A percentile compares a stretch with the other conserved stretches of the same genome.
Evolutionary conservation across 2,888 invertebrate genomes (phyloP).

Genomic region (Odontocolon sp.): DNA sequence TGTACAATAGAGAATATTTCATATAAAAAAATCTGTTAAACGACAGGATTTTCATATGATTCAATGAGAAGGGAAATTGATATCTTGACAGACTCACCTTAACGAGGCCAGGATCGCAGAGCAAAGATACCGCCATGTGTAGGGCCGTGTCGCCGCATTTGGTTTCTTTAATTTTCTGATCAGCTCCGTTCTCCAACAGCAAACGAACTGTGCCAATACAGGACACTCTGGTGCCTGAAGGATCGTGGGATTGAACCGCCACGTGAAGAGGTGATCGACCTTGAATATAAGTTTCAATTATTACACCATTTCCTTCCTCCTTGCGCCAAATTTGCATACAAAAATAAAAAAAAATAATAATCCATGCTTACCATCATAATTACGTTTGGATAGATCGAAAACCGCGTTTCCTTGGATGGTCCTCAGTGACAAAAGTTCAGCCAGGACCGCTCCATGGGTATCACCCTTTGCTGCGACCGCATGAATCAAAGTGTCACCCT

Average conservation of each 20-base stretch:
- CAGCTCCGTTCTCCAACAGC: slow-evolving; percentile 71
- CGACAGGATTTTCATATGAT: too few species aligned
- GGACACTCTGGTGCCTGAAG: slow-evolving; percentile 42
- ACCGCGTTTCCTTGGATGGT: slow-evolving; percentile 69
- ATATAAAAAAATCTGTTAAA: too few species aligned
- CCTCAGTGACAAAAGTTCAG: slow-evolving; percentile 71
- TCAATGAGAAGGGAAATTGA: not conserved
- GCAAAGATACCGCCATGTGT: slow-evolving; percentile 70
- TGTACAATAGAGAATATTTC: too few species aligned
- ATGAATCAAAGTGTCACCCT: slow-evolving; percentile 75
- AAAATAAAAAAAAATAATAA: not conserved
- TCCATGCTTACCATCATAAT: slow-evolving; percentile 71
- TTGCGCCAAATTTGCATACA: not conserved
- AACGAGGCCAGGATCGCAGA: slow-evolving; percentile 70
- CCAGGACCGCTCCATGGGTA: slow-evolving; percentile 67
- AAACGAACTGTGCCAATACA: slow-evolving; percentile 64
- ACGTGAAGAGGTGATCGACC: slow-evolving; percentile 75
- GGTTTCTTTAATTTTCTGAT: slow-evolving; percentile 65
- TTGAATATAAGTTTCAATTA: slow-evolving; percentile 59
- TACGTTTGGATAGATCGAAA: slow-evolving; percentile 73
- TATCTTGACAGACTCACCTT: slow-evolving; percentile 72
- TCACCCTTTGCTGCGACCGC: slow-evolving; percentile 72
- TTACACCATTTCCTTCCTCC: too few species aligned
- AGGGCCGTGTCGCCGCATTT: slow-evolving; percentile 71
- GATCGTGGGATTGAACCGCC: slow-evolving; percentile 72